Evolutionary conservation across 2,888 invertebrate genomes (phyloP).

Genomic region (Campoplex nolae): DNA sequence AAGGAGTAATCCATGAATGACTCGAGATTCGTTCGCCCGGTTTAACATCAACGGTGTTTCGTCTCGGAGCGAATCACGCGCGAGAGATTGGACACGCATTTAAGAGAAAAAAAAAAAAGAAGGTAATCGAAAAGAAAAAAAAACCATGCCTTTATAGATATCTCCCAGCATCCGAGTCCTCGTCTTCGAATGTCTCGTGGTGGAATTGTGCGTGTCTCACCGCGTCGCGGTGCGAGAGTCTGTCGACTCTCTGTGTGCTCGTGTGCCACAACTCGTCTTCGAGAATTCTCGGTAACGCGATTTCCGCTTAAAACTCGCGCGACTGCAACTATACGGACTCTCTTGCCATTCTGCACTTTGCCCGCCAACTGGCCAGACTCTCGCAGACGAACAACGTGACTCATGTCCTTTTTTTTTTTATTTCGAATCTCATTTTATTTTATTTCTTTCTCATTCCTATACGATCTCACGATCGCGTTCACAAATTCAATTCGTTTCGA

Average conservation of each 20-base stretch:
- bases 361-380: constrained; percentile 50
- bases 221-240: neutral
- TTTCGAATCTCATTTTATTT: neutral
- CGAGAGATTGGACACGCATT: constrained; percentile 29
- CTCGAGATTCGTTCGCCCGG: constrained; percentile 71
- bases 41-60: constrained; percentile 77
- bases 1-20: constrained; percentile 73
- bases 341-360: constrained; percentile 22
- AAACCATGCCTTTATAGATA: constrained; percentile 34
- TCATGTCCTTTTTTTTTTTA: constrained; percentile 4
- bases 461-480: constrained; percentile 13
- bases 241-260: neutral
- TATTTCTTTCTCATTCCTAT: neutral
- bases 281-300: constrained; percentile 74
- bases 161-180: constrained; percentile 26
- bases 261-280: constrained; percentile 43
- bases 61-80: constrained; percentile 2
- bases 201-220: too few species aligned
- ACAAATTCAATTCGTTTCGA: neutral
- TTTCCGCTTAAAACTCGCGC: constrained; percentile 74
- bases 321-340: constrained; percentile 36
- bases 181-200: constrained; percentile 5
- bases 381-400: constrained; percentile 14
- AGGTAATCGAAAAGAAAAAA: neutral
- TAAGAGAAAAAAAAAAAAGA: constrained; percentile 7